Percentiles rank a stretch among this genome's conserved stretches.
These are phyloP conservation scores for Mechanitis mazaeus DNA, from an alignment of 2,888 invertebrate genomes.

Conservation along the genomic window DNA sequence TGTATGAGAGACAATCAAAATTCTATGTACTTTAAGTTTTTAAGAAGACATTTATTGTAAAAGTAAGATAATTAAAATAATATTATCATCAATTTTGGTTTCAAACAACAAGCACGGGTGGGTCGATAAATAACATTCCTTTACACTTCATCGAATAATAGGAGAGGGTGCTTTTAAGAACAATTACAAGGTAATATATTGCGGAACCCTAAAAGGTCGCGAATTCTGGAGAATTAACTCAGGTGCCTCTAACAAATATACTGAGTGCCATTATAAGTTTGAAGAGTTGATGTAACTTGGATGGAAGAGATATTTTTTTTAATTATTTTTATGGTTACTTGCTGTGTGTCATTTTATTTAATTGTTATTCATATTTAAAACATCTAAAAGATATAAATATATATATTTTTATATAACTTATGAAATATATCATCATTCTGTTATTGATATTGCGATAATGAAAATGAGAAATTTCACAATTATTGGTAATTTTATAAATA, in stretches of 20 bases:
- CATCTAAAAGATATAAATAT: constrained; percentile 18
- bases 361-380: constrained; percentile 18
- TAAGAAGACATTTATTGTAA: constrained; percentile 19
- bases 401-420: constrained; percentile 8
- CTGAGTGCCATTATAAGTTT: constrained; percentile 21
- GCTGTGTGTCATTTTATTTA: constrained; percentile 17
- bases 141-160: constrained; percentile 68
- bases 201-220: constrained; percentile 37
- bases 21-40: constrained; percentile 2
- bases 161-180: constrained; percentile 54
- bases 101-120: constrained; percentile 50
- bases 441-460: too few species aligned
- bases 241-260: constrained; percentile 21
- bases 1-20: too few species aligned
- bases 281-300: constrained; percentile 18
- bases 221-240: constrained; percentile 30
- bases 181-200: constrained; percentile 58
- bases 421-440: too few species aligned
- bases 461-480: too few species aligned
- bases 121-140: constrained; percentile 63
- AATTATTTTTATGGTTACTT: constrained; percentile 23
- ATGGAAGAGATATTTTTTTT: constrained; percentile 20
- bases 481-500: too few species aligned
- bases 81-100: constrained; percentile 51
- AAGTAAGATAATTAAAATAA: constrained; percentile 51